Evolutionary conservation across 2,113 vertebrate species (phyloP), one percentile per base, ranked within the genome.

Genomic region (Centropus bengalensis): DNA sequence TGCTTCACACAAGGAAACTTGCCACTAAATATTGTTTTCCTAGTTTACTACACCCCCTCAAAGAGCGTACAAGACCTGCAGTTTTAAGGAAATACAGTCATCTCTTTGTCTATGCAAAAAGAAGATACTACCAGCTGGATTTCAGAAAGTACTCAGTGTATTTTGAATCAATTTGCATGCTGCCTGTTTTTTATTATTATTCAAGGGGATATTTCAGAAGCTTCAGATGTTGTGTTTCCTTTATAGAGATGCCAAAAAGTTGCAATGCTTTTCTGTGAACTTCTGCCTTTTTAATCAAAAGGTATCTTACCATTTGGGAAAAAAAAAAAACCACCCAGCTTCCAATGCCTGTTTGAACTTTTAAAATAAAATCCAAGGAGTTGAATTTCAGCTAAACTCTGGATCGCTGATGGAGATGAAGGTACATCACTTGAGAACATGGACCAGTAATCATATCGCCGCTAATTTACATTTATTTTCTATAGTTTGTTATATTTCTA

Each of bases 181-280:
- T 60, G 47, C 28, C 55, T 93, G 62, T 88, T 95, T 56, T 6
- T 79, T 58, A 56, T 56, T 23, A 17, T 40, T 82, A 45, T 91
- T 92, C 80, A 93, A 95, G 91, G 14, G 30, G 12, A 40, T 64
- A 27, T 86, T 92, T 85, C 58, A 66, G 76, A 73, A 93, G 73
- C 60, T 75, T 82, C 70, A 73, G 30, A 17, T 3, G 9, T 44
- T 5, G 3, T 49, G 14, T 12, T 77, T 58, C 56, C 63, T 88
- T 77, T 71, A 86, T 28, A 42, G 63, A n/a, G 32, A 59, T 62
- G 54, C 24, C 54, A 73, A 77, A 82, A 78, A 75, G 3, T 5
- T 20, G 14, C 51, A 66, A 36, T 6, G 7, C 28, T 81, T 51
- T 83, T 73, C 30, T 33, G 17, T 33, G 52, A 62, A 22, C 12